These are phyloP conservation scores for Rhipidura dahli DNA, from an alignment of 2,113 vertebrate species.

Conservation along the genomic window DNA sequence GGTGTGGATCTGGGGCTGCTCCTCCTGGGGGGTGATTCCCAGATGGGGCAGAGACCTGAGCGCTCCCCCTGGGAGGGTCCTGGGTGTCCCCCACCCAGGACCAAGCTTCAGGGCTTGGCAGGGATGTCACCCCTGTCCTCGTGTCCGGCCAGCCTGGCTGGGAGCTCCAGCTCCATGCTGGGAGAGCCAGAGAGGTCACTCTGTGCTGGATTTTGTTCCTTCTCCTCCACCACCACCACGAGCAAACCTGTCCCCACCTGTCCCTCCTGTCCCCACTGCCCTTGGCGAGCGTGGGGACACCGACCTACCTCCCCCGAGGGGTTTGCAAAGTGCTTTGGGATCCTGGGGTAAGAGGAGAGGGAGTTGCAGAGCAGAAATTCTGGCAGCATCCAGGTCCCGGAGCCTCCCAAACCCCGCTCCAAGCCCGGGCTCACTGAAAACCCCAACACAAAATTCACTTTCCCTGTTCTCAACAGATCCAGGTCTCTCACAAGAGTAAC, in stretches of 20 bases:
- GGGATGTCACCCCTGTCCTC: neutral
- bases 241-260: neutral
- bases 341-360: neutral
- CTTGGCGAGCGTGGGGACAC: neutral
- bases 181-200: neutral
- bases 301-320: constrained; percentile 19
- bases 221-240: neutral
- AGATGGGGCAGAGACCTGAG: neutral
- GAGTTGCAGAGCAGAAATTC: neutral
- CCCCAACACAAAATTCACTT: neutral
- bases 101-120: neutral
- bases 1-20: neutral
- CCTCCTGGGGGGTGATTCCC: neutral
- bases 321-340: constrained; percentile 10
- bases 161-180: fast-evolving
- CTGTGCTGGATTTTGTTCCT: fast-evolving
- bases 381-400: neutral
- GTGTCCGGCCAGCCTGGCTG: neutral
- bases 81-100: neutral
- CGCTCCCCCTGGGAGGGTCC: neutral
- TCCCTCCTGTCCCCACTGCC: neutral
- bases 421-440: neutral
- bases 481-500: neutral
- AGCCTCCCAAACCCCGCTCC: neutral
- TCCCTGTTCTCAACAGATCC: constrained; percentile 19